phyloP scores from a whole-genome alignment of 2,888 invertebrate species.

The Drosophila cognata region DNA sequence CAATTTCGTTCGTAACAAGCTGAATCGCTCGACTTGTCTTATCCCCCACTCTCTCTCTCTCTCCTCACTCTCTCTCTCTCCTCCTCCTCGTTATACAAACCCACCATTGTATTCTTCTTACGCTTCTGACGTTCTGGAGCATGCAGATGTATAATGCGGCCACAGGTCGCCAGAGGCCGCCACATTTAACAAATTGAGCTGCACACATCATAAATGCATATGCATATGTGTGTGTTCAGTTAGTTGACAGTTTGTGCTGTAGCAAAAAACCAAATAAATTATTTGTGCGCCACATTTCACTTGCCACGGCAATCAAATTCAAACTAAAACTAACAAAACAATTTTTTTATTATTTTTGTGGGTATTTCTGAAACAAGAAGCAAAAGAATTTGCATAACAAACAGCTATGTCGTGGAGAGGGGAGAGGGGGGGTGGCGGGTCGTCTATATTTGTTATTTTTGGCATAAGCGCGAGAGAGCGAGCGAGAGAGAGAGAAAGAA shows the following conservation, averaged over 20 bases:
- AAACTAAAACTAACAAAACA: constrained; percentile 47
- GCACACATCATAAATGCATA: constrained; percentile 12
- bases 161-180: constrained; percentile 38
- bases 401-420: constrained; percentile 27
- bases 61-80: not conserved
- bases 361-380: constrained; percentile 55
- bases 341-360: constrained; percentile 33
- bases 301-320: constrained; percentile 52
- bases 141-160: constrained; percentile 71
- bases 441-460: constrained; percentile 66
- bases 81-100: not conserved
- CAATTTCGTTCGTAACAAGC: constrained; percentile 37
- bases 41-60: not conserved
- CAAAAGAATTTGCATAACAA: constrained; percentile 76
- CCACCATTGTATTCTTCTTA: constrained; percentile 17
- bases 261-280: not conserved
- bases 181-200: constrained; percentile 42
- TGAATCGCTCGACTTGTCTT: constrained; percentile 24
- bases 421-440: not conserved
- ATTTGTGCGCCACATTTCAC: constrained; percentile 31
- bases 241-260: constrained; percentile 14
- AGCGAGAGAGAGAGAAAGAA: constrained; percentile 23
- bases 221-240: constrained; percentile 21
- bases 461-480: constrained; percentile 49
- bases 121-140: constrained; percentile 34